Base-by-base conservation (phyloP, 1,140 invertebrate genomes). In the Trissolcus basalis region DNA sequence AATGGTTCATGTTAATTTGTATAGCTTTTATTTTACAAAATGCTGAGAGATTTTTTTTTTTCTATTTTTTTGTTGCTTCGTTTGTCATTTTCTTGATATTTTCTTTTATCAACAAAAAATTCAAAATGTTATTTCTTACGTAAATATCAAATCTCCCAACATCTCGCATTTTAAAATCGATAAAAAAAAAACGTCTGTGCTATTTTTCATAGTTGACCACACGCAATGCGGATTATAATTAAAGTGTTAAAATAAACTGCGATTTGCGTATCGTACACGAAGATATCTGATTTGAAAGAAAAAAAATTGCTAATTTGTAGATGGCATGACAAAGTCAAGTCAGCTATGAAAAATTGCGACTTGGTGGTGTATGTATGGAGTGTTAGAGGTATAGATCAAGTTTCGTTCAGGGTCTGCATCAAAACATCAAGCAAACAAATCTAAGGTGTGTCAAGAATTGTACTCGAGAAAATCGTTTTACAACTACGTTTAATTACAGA, bases 391-490 rank as follows among this genome's bases (percentile, higher is more conserved):
- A 56, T 48, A 68, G 51, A 68, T 48, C 27, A 41, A 44, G 64
- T 41, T 59, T n/a, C 4, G 43, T 54, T 69, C 11, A 16, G 56
- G 60, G 11, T 65, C 13, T 56, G 56, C 33, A 58, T 59, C 32
- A 63, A 49, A 56, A 74, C 65, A 78, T 67, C 65, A 75, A 78
- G 65, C 71, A 67, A 74, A 71, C 77, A 71, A 55, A 43, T 68
- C 71, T 78, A 73, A 72, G 41, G 58, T 56, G 58, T 70, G 45
- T 64, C 36, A 49, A 48, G 36, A 56, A 53, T 51, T 44, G 58
- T 64, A 55, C 51, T 67, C 56, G 43, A 55, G 41, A 49, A 61
- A 61, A 27, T 27, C 6, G 19, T 36, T 15, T 51, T 71, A 48
- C 27, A 60, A 54, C 39, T 60, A 44, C 43, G 32, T 41, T 49